Evolutionary conservation across 2,113 vertebrate genomes (phyloP), one percentile per base, ranked within the genome.

Genomic region (Oryctolagus cuniculus): DNA sequence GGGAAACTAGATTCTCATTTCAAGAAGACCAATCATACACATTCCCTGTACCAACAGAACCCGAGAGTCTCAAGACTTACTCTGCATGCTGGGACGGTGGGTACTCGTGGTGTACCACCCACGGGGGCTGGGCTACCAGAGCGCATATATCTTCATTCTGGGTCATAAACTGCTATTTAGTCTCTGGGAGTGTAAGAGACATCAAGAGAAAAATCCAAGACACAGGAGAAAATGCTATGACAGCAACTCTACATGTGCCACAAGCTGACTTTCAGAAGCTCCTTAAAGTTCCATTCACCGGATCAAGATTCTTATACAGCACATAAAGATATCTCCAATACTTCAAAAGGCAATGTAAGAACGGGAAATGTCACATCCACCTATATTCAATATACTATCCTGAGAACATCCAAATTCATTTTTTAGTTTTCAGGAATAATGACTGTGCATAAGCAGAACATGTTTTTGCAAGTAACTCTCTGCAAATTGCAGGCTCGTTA

Each of bases 401-500:
- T 49, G 25, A 49, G 61, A 66, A 51, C 63, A 77, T 67, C 49
- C 66, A 85, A 51, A 25, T 27, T 67, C 58, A 78, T 64, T n/a
- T 72, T 44, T 44, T 15, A 22, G 17, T 36, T 79, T 87, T 77
- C 24, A 67, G 82, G 75, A 87, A 64, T 86, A 75, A 64, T 78
- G 79, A 69, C 11, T 38, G 5, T 12, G 31, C 34, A 83, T 21
- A 51, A 75, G 74, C 53, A 90, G 78, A 69, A 82, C 12, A 9
- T 44, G 6, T 81, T 89, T 72, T 91, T 83, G 63, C 88, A 91
- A 95, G 75, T 77, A 77, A 29, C 22, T 86, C 73, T 44, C 38
- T 85, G 55, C 31, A 82, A 77, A 80, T 6, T 85, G 53, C 69
- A 86, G 49, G 83, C 55, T 85, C 69, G 73, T 86, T 75, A 78